Percentiles rank a stretch among this genome's conserved stretches.
Evolutionary conservation across 92 coral and sea anemone genomes (phyloP).

Genomic region (Phenganax marumi): DNA sequence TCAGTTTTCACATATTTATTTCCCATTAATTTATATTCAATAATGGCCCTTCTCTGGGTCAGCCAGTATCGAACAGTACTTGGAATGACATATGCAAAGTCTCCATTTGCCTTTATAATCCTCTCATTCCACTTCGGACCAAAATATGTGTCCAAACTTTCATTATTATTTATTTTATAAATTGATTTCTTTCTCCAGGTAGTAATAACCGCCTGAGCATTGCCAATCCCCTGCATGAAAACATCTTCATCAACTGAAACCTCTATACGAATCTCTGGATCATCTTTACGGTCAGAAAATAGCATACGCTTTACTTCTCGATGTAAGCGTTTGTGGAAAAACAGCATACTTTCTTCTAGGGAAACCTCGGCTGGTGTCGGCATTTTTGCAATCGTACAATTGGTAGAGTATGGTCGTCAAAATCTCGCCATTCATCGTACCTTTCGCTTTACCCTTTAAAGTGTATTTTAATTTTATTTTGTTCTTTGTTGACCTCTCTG

Average conservation of each 20-base stretch:
- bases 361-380: background rate
- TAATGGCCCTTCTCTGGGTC: constrained; percentile 34
- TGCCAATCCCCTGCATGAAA: constrained; percentile 36
- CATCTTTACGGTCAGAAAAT: background rate
- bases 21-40: constrained; percentile 58
- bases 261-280: constrained; percentile 50
- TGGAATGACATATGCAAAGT: constrained; percentile 52
- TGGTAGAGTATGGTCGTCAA: background rate
- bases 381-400: background rate
- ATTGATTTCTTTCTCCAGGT: constrained; percentile 22
- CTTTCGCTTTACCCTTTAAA: background rate
- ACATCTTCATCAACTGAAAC: constrained; percentile 45
- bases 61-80: constrained; percentile 54
- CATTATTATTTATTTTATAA: constrained; percentile 14
- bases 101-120: constrained; percentile 49
- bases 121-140: constrained; percentile 59
- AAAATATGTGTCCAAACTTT: constrained; percentile 33
- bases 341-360: background rate
- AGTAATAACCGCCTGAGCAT: background rate
- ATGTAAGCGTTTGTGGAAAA: background rate
- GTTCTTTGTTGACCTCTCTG: background rate
- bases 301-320: background rate
- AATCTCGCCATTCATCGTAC: constrained; percentile 5
- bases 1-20: constrained; percentile 43
- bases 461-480: background rate